Conservation (phyloP, 2,113 vertebrate genomes). For the Rana temporaria region DNA sequence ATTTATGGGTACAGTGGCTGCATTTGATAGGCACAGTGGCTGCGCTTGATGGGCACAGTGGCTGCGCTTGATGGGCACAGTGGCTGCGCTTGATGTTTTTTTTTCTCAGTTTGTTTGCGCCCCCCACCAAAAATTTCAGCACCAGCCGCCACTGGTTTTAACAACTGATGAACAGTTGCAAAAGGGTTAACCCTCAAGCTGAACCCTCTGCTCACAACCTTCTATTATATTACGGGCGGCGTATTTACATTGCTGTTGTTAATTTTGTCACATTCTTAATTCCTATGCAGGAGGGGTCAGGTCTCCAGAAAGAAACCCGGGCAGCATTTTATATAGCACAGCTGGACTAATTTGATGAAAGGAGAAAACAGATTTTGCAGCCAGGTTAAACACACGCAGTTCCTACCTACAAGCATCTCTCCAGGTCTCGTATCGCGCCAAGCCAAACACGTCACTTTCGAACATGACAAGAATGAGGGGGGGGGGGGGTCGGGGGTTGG, state of each 20-base stretch:
- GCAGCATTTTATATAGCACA: constrained; percentile 60
- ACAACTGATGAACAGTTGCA: too few species aligned
- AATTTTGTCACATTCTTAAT: constrained; percentile 65
- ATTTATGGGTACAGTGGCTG: too few species aligned
- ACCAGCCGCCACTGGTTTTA: too few species aligned
- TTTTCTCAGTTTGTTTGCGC: too few species aligned
- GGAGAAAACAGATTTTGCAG: constrained; percentile 71
- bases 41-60: too few species aligned
- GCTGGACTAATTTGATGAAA: constrained; percentile 77
- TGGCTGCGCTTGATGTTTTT: too few species aligned
- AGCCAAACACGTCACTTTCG: constrained; percentile 75
- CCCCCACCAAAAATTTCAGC: too few species aligned
- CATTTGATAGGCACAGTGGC: too few species aligned
- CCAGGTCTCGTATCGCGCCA: constrained; percentile 66
- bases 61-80: too few species aligned
- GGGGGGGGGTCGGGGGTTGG: constrained; percentile 60
- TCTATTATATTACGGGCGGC: neutral
- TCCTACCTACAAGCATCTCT: constrained; percentile 74
- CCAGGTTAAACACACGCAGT: constrained; percentile 74
- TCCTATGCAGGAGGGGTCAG: neutral
- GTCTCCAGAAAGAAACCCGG: constrained; percentile 4
- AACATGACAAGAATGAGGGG: constrained; percentile 71
- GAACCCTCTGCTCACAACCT: too few species aligned
- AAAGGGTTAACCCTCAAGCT: neutral
- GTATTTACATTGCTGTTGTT: constrained; percentile 55